Conservation (phyloP, 2,797 vertebrate genomes). For the Agapornis canus region DNA sequence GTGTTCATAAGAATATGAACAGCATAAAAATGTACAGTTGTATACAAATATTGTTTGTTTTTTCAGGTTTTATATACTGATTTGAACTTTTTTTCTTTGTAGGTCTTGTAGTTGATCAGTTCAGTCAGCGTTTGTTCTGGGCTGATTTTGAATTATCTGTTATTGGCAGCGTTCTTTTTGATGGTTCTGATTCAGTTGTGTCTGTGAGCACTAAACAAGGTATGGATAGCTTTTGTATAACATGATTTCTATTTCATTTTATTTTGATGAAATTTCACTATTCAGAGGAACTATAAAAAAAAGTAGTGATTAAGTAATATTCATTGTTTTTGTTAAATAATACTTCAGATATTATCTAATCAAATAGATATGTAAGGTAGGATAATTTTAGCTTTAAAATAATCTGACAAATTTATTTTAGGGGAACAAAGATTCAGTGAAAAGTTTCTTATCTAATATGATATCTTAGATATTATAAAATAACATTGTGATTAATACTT, state of each 20-base stretch:
- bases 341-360: not conserved
- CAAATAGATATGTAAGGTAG: not conserved
- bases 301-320: not conserved
- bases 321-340: not conserved
- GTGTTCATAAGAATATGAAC: not conserved
- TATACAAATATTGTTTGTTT: not conserved
- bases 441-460: not conserved
- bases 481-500: not conserved
- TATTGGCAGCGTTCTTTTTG: constrained; percentile 92
- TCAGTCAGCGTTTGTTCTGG: constrained; percentile 95
- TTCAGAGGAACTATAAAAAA: not conserved
- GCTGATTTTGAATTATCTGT: constrained; percentile 94
- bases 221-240: constrained; percentile 52
- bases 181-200: constrained; percentile 89
- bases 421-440: not conserved
- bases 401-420: not conserved
- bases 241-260: not conserved
- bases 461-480: not conserved
- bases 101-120: constrained; percentile 95
- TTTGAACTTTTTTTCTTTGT: constrained; percentile 33
- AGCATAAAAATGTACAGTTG: not conserved
- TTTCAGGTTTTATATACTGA: not conserved
- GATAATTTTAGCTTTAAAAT: not conserved
- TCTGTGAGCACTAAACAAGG: constrained; percentile 91
- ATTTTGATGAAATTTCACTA: not conserved